Percentiles rank a stretch among this genome's conserved stretches.
phyloP scores from a whole-genome alignment of 2,113 vertebrate species.

The Gopherus flavomarginatus region DNA sequence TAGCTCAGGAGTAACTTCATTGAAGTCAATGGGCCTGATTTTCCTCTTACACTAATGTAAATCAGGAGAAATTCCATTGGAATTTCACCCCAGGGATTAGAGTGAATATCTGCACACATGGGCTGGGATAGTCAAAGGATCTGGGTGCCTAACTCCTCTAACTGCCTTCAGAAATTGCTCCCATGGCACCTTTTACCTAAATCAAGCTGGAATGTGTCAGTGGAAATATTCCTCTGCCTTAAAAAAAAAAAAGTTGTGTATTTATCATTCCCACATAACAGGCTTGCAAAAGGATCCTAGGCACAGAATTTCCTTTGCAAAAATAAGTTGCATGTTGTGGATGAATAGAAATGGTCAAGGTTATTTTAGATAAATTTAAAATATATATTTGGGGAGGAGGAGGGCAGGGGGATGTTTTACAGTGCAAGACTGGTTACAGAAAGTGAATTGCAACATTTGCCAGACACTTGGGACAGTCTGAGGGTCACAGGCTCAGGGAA shows the following conservation, averaged over 20 bases:
- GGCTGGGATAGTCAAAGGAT: neutral
- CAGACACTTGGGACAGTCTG: constrained; percentile 36
- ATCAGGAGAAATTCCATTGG: neutral
- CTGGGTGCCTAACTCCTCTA: neutral
- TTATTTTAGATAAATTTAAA: constrained; percentile 29
- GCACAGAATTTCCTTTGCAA: neutral
- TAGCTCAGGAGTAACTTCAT: neutral
- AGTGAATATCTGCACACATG: neutral
- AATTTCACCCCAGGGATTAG: neutral
- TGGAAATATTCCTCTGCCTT: neutral
- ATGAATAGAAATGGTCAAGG: neutral
- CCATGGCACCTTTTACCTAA: neutral
- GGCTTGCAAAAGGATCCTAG: neutral
- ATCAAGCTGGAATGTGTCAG: neutral
- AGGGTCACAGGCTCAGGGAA: neutral
- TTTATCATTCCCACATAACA: neutral
- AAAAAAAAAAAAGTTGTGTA: neutral
- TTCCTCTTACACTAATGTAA: neutral
- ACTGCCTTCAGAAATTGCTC: neutral
- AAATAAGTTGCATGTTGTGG: neutral
- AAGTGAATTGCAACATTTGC: neutral
- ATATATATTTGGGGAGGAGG: neutral
- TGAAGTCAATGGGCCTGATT: neutral
- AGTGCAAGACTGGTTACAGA: constrained; percentile 23
- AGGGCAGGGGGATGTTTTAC: neutral